Evolutionary conservation across 2,888 invertebrate species (phyloP).

Genomic region (Xestia sexstrigata): DNA sequence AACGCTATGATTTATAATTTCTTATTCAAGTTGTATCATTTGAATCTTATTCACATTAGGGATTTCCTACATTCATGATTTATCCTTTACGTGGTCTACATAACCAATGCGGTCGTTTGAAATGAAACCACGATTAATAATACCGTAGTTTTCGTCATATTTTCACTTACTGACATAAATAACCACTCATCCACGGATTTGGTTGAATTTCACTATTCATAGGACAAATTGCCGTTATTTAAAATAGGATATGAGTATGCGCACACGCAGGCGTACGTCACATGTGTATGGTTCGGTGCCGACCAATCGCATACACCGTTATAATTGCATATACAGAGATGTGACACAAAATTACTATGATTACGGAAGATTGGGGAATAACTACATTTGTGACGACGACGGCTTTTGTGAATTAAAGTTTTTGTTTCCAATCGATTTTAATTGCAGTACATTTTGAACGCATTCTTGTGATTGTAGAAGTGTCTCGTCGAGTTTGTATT

Average conservation of each 20-base stretch:
- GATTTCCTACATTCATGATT: slow-evolving; percentile 46
- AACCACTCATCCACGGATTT: slow-evolving; percentile 69
- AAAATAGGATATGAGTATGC: slow-evolving; percentile 59
- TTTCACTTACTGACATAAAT: slow-evolving; percentile 71
- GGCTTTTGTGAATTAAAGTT: slow-evolving; percentile 36
- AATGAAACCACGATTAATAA: slow-evolving; percentile 33
- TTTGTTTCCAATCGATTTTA: slow-evolving; percentile 41
- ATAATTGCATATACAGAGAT: slow-evolving; percentile 72
- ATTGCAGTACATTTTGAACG: slow-evolving; percentile 37
- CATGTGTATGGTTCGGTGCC: slow-evolving; percentile 75
- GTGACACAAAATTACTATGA: slow-evolving; percentile 68
- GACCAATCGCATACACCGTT: slow-evolving; percentile 73
- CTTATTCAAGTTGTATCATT: slow-evolving; percentile 47
- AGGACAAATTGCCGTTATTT: slow-evolving; percentile 77
- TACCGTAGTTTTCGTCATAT: slow-evolving; percentile 44
- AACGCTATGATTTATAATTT: slow-evolving; percentile 15
- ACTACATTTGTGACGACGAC: slow-evolving; percentile 37
- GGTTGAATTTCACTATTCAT: slow-evolving; percentile 68
- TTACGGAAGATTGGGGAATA: slow-evolving; percentile 53
- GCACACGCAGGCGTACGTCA: slow-evolving; percentile 77
- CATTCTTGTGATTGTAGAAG: slow-evolving; percentile 7
- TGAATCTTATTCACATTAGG: slow-evolving; percentile 58
- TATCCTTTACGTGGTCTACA: slow-evolving; percentile 42
- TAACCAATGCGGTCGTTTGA: slow-evolving; percentile 20
- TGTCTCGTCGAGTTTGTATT: slow-evolving; percentile 2